Base-by-base conservation (phyloP, 2,888 invertebrate species). In the Drosophila yooni region DNA sequence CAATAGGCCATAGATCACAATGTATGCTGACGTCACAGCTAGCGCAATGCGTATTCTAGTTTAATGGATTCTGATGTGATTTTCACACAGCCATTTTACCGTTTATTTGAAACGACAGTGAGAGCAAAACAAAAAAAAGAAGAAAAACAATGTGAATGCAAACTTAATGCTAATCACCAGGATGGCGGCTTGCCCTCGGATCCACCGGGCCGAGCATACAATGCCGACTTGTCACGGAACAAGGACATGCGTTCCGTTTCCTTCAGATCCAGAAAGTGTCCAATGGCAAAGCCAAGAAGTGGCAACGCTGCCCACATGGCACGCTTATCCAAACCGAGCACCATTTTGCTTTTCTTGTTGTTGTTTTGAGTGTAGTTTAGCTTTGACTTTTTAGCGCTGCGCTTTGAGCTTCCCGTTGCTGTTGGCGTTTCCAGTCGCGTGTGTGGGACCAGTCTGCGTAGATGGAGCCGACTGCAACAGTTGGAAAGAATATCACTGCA, bases 161-260 rank as follows among this genome's bases (percentile, higher is more conserved):
- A 61, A 57, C 62, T 64, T 63, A 63, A 48, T 50, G 69, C 51
- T 69, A 73, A 73, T 84, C 86, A 93, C 97, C 97, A 97, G 15
- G 96, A 95, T 66, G 97, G 97, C 29, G 46, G 51, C 81, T 94
- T 91, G 71, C 96, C 95, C 10, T 95, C 96, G 76, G 95, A 94
- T 81, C 95, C 95, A 2, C 95, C 93, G 48, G 91, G 93, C 68
- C 96, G 94, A 29, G 96, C 96, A 91, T 96, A 98, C 46, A 98
- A 93, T 57, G 95, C 95, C 88, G 97, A 97, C 91, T 96, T 97
- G 91, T 98, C 97, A 70, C 97, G 94, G 92, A 96, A 98, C 79
- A 92, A 93, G 0, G 94, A 94, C 95, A 97, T 95, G 64, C 97
- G 94, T 70, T 96, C 94, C 0, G 96, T 96, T 93, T 97, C 97